Conservation (phyloP, 2,888 invertebrate genomes). For the Leptopilina myrica region DNA sequence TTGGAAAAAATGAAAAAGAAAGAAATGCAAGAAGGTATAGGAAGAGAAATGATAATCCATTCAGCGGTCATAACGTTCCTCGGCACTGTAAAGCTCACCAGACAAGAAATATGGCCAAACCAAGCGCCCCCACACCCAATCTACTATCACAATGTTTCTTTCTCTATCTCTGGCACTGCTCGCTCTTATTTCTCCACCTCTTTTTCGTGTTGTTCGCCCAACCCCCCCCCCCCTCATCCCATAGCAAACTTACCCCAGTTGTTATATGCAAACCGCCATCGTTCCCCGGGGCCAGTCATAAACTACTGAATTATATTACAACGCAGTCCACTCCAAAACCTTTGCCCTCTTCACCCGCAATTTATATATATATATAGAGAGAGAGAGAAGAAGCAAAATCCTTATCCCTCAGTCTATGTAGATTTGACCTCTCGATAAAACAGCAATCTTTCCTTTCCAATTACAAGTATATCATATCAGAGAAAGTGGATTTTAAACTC, state of each 20-base stretch:
- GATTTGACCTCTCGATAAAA: background rate
- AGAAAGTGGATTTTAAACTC: background rate
- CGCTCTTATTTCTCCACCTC: constrained; percentile 45
- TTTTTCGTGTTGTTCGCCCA: constrained; percentile 56
- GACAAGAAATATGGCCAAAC: constrained; percentile 76
- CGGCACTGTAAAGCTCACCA: constrained; percentile 74
- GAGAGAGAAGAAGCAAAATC: background rate
- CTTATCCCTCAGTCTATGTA: background rate
- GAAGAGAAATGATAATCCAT: constrained; percentile 72
- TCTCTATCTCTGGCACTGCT: constrained; percentile 63
- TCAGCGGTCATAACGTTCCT: constrained; percentile 74
- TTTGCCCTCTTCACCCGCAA: constrained; percentile 53
- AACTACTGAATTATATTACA: constrained; percentile 76
- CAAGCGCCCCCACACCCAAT: constrained; percentile 57
- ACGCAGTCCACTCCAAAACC: constrained; percentile 63
- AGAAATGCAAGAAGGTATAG: constrained; percentile 46
- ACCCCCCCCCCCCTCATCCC: too few species aligned
- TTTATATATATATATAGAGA: background rate
- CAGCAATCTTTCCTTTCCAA: background rate
- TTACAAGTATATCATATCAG: background rate
- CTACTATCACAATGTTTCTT: constrained; percentile 56
- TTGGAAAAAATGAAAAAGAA: constrained; percentile 43
- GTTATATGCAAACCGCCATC: constrained; percentile 75
- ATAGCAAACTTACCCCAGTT: constrained; percentile 74
- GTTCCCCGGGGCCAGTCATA: constrained; percentile 74